phyloP scores from a whole-genome alignment of 2,888 invertebrate genomes.

The Acheta domesticus region DNA sequence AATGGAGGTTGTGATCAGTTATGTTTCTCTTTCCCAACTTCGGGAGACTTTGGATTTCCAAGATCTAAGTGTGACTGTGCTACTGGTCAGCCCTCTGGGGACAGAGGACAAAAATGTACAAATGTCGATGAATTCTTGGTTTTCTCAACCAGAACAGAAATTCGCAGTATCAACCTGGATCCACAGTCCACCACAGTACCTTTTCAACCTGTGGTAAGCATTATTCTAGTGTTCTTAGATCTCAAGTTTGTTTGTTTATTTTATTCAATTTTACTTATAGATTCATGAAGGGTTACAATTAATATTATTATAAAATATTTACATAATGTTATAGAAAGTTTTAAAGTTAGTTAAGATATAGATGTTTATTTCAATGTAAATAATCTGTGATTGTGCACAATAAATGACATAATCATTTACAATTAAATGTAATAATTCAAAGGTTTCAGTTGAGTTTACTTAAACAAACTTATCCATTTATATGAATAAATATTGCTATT shows the following conservation, averaged over 20 bases:
- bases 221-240: background rate
- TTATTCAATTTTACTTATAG: background rate
- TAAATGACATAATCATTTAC: no score
- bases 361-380: no score
- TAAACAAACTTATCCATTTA: no score
- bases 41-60: constrained; percentile 42
- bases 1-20: constrained; percentile 90
- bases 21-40: constrained; percentile 87
- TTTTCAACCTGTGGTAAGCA: constrained; percentile 67
- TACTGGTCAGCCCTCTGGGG: constrained; percentile 70
- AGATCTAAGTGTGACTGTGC: constrained; percentile 84
- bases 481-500: no score
- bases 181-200: constrained; percentile 77
- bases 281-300: background rate
- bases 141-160: constrained; percentile 91
- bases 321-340: no score
- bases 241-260: background rate
- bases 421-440: no score
- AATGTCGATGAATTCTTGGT: constrained; percentile 85
- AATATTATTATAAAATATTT: background rate
- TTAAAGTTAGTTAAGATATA: no score
- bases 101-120: constrained; percentile 66
- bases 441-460: no score
- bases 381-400: no score
- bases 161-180: constrained; percentile 85